These are phyloP conservation scores for Gonioctena quinquepunctata DNA, from an alignment of 1,140 invertebrate species.

Conservation along the genomic window DNA sequence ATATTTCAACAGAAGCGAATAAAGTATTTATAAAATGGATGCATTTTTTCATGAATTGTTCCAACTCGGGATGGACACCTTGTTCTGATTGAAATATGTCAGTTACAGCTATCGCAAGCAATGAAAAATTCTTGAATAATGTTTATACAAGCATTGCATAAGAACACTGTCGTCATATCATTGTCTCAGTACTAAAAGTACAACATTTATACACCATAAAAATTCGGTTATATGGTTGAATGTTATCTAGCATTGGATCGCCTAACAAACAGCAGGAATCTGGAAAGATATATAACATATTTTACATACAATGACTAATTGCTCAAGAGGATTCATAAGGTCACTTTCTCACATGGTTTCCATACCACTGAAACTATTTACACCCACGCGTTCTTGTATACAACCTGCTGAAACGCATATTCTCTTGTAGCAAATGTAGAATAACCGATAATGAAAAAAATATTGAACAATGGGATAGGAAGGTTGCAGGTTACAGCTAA, in stretches of 20 bases:
- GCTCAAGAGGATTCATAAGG: neutral
- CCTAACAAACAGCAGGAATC: neutral
- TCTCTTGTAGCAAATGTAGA: neutral
- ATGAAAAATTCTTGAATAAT: no score
- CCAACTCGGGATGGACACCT: no score
- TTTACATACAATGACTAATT: conserved; percentile 16
- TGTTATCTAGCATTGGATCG: neutral
- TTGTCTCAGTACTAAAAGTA: no score
- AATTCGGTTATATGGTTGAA: no score
- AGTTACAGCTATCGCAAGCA: no score
- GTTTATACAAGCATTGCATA: no score
- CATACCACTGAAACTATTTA: neutral
- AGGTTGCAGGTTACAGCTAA: neutral
- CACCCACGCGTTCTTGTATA: neutral
- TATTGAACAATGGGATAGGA: neutral
- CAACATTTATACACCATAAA: no score
- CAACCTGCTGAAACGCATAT: neutral
- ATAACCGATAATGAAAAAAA: neutral
- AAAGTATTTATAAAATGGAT: no score
- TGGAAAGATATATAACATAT: conserved; percentile 8
- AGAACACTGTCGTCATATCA: no score
- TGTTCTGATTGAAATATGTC: no score
- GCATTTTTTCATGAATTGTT: no score
- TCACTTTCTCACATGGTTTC: conserved; percentile 2
- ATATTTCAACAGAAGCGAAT: no score